phyloP scores from a whole-genome alignment of 2,797 vertebrate species.

The Dallia pectoralis region DNA sequence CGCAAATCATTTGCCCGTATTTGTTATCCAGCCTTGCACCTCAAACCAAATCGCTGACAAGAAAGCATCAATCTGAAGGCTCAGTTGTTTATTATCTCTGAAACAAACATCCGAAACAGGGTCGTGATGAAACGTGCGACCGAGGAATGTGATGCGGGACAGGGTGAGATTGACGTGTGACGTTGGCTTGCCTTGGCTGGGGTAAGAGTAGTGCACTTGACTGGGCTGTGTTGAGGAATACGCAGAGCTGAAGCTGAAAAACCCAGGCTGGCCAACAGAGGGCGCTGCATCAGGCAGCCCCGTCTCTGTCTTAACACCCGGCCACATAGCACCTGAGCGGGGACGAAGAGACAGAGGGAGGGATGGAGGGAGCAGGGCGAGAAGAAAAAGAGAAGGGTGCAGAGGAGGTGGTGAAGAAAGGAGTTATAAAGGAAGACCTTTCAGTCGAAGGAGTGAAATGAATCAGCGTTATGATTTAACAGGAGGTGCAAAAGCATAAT shows the following conservation, averaged over 20 bases:
- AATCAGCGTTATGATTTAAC: constrained; percentile 26
- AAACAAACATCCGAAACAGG: too few relatives aligned
- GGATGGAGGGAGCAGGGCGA: constrained; percentile 8
- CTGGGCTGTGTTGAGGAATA: constrained; percentile 92
- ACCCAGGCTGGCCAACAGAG: constrained; percentile 94
- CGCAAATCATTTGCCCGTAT: too few relatives aligned
- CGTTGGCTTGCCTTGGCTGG: constrained; percentile 92
- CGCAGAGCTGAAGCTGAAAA: constrained; percentile 96
- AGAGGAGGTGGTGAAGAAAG: constrained; percentile 26
- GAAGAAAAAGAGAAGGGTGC: constrained; percentile 20
- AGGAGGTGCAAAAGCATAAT: constrained; percentile 55
- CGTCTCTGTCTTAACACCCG: constrained; percentile 97
- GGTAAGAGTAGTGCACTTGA: constrained; percentile 96
- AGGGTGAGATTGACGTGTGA: constrained; percentile 33
- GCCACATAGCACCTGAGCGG: constrained; percentile 96
- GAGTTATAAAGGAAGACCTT: constrained; percentile 33
- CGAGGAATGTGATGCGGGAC: constrained; percentile 23
- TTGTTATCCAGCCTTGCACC: too few relatives aligned
- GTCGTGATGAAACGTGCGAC: too few relatives aligned
- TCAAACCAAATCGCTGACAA: too few relatives aligned
- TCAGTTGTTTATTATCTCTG: too few relatives aligned
- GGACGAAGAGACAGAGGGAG: constrained; percentile 43
- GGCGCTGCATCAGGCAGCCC: constrained; percentile 92
- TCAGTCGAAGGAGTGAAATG: constrained; percentile 38
- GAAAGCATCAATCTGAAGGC: too few relatives aligned